Evolutionary conservation across 2,797 vertebrate genomes (phyloP).

Genomic region (Enteromius fasciolatus): DNA sequence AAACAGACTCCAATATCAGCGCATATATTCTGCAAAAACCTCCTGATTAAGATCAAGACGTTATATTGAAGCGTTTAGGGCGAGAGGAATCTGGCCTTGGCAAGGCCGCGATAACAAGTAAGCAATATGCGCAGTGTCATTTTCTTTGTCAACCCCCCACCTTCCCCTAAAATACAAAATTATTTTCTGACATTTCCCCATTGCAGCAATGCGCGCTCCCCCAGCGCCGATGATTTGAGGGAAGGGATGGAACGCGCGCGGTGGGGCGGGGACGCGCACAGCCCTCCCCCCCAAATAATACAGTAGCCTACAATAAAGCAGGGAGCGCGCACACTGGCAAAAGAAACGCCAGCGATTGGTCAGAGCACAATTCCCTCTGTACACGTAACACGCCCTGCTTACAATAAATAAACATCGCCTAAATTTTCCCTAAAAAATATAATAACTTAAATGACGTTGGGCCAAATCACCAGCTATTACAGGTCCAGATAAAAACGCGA

Average conservation of each 20-base stretch:
- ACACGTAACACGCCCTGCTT: constrained; percentile 77
- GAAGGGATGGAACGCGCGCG: constrained; percentile 60
- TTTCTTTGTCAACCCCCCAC: constrained; percentile 54
- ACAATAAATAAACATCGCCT: constrained; percentile 81
- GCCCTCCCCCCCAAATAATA: constrained; percentile 62
- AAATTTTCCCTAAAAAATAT: constrained; percentile 57
- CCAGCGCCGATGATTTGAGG: constrained; percentile 68
- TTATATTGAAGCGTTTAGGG: not conserved
- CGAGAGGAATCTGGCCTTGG: not conserved
- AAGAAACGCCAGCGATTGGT: constrained; percentile 68
- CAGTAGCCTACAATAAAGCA: constrained; percentile 55
- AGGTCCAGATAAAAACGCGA: not conserved
- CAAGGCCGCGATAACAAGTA: constrained; percentile 1
- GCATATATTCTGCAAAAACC: not conserved
- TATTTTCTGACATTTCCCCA: constrained; percentile 74
- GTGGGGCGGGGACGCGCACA: constrained; percentile 69
- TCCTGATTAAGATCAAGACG: not conserved
- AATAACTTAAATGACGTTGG: not conserved
- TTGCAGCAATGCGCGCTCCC: constrained; percentile 81
- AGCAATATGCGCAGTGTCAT: constrained; percentile 35
- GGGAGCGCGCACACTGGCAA: constrained; percentile 69
- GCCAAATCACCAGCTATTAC: not conserved
- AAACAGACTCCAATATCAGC: constrained; percentile 19
- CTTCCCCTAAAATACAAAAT: constrained; percentile 71
- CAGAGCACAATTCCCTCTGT: constrained; percentile 67